Conservation (phyloP, 2,113 vertebrate genomes). For the Micromys minutus region DNA sequence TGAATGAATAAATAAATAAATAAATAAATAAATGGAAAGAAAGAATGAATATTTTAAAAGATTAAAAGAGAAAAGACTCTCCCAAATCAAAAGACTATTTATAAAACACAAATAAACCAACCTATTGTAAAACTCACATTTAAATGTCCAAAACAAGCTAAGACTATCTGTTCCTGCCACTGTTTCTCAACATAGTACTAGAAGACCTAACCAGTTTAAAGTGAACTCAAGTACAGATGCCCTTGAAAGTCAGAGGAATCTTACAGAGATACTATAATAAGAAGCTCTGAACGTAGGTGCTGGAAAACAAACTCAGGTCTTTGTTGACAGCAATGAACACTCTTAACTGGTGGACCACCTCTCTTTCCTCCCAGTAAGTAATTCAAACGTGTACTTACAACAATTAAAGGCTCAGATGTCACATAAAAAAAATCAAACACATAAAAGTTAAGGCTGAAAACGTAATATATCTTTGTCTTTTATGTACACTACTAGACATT, state of each 20-base stretch:
- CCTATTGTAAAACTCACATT: neutral
- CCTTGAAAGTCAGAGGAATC: neutral
- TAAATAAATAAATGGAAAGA: neutral
- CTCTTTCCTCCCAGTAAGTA: neutral
- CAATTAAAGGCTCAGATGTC: constrained; percentile 27
- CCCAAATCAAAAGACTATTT: neutral
- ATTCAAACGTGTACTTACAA: constrained; percentile 42
- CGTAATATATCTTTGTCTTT: neutral
- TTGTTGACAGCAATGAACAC: neutral
- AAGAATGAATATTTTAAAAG: neutral
- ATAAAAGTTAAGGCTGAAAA: neutral
- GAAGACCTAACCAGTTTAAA: neutral
- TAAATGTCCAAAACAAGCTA: neutral
- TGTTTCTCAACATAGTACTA: neutral
- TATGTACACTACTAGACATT: constrained; percentile 24
- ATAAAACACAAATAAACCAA: neutral
- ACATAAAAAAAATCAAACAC: constrained; percentile 47
- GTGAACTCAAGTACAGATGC: neutral
- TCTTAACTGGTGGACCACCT: neutral
- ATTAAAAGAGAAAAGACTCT: neutral
- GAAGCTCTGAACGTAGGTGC: neutral
- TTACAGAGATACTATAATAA: neutral
- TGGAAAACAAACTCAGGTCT: neutral
- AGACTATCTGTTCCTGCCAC: neutral
- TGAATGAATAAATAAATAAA: neutral